phyloP scores from a whole-genome alignment of 2,797 vertebrate species.

The Antennarius maculatus region DNA sequence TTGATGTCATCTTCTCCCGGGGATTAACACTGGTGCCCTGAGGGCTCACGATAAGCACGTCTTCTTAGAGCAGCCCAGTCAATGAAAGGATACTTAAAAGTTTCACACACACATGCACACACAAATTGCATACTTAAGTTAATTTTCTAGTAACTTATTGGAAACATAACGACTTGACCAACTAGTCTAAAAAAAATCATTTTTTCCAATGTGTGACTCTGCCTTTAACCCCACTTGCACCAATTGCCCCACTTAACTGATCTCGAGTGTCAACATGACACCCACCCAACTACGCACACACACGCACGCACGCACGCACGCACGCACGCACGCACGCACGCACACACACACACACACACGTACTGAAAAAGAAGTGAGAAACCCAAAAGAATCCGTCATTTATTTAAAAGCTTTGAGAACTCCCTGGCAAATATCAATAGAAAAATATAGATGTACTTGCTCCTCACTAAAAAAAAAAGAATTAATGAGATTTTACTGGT shows the following conservation, averaged over 20 bases:
- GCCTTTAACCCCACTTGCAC: no score
- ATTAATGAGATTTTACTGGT: slow-evolving; percentile 27
- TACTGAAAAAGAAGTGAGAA: no score
- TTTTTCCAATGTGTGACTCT: no score
- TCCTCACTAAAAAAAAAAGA: background rate
- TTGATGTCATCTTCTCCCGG: slow-evolving; percentile 73
- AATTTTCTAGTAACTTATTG: no score
- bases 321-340: no score
- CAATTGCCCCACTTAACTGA: no score
- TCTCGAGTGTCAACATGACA: no score
- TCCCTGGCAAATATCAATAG: slow-evolving; percentile 18
- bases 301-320: no score
- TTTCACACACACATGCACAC: slow-evolving; percentile 34
- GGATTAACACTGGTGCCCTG: slow-evolving; percentile 68
- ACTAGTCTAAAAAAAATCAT: no score
- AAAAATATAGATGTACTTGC: slow-evolving; percentile 6
- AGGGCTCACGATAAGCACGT: slow-evolving; percentile 59
- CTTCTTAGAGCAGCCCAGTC: slow-evolving; percentile 62
- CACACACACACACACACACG: no score
- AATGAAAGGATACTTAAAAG: slow-evolving; percentile 64
- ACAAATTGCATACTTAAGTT: background rate
- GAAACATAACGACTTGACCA: no score
- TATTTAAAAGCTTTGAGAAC: slow-evolving; percentile 45
- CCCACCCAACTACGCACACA: no score
- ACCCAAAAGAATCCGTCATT: background rate